Base-by-base conservation (phyloP, 1,140 invertebrate genomes). In the Araneus ventricosus region DNA sequence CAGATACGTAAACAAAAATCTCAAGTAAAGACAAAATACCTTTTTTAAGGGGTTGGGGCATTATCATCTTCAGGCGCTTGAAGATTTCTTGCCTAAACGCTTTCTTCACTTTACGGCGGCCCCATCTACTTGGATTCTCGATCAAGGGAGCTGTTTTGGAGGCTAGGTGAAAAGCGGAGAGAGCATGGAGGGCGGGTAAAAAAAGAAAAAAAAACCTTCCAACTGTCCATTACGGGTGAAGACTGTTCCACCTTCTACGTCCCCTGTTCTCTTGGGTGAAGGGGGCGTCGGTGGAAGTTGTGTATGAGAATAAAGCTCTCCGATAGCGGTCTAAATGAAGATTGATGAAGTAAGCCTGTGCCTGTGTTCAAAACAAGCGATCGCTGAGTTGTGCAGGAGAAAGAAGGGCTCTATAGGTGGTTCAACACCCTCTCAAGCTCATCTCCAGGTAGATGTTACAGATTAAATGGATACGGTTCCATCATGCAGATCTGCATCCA, bases 141-240 rank as follows among this genome's bases (percentile, higher is more conserved):
- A 92, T 92, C 90, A 92, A 92, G 90, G 30, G 90, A 90, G 75
- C 80, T 90, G 88, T 90, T 90, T 90, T 45, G n/a, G 45, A 90
- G 82, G 57, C 84, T 57, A 86, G 84, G 41, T 86, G 30, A 57
- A 75, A 39, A 88, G 85, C 39, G 30, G 86, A n/a, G 39, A 70
- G 37, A 45, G 59, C n/a, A 86, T 30, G 41, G 86, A n/a, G 39
- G 45, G 37, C n/a, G 59, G n/a, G 70, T 30, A 27, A 80, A 57
- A 57, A 70, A 37, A 30, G 24, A 17, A 52, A 39, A 90, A 75
- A 86, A 85, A 86, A 92, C 17, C 70, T 30, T 92, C 80, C 52
- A 92, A 92, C 90, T 92, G 90, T 92, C 90, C 90, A 92, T 92
- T 92, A 92, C 79, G 37, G 90, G 82, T 86, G 90, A 92, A 92